These are phyloP conservation scores for Aplochiton taeniatus DNA, from an alignment of 2,797 vertebrate genomes.

Conservation along the genomic window DNA sequence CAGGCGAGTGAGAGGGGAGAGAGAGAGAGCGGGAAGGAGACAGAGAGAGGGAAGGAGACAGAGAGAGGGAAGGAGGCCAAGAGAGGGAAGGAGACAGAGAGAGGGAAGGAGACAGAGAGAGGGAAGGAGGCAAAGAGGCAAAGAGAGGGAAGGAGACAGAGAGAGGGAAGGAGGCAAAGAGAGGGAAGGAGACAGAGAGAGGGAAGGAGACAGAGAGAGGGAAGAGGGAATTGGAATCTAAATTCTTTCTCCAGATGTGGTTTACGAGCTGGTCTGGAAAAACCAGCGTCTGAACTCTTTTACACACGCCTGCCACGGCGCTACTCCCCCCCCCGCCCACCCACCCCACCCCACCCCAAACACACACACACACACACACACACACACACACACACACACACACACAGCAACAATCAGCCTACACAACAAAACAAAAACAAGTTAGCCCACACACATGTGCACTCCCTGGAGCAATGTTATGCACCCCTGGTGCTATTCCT, in stretches of 20 bases:
- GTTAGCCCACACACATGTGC: no score
- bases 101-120: conserved; percentile 38
- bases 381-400: conserved; percentile 14
- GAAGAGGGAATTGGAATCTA: conserved; percentile 59
- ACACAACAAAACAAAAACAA: no score
- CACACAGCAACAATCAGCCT: conserved; percentile 22
- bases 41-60: conserved; percentile 41
- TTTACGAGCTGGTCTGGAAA: conserved; percentile 78
- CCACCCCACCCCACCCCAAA: no score
- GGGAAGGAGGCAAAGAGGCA: neutral
- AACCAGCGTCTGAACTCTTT: conserved; percentile 69
- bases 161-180: conserved; percentile 45
- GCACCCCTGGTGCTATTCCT: conserved; percentile 36
- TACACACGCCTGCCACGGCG: conserved; percentile 59
- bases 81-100: conserved; percentile 39
- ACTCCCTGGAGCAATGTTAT: conserved; percentile 28
- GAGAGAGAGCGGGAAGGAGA: conserved; percentile 50
- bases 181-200: conserved; percentile 38
- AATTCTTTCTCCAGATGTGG: conserved; percentile 79
- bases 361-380: conserved; percentile 23
- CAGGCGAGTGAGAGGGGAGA: conserved; percentile 33
- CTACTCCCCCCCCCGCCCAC: no score
- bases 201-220: neutral
- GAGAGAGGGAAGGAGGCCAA: conserved; percentile 1
- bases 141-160: conserved; percentile 24